phyloP scores from a whole-genome alignment of 1,140 invertebrate genomes.

The Hermetia illucens region DNA sequence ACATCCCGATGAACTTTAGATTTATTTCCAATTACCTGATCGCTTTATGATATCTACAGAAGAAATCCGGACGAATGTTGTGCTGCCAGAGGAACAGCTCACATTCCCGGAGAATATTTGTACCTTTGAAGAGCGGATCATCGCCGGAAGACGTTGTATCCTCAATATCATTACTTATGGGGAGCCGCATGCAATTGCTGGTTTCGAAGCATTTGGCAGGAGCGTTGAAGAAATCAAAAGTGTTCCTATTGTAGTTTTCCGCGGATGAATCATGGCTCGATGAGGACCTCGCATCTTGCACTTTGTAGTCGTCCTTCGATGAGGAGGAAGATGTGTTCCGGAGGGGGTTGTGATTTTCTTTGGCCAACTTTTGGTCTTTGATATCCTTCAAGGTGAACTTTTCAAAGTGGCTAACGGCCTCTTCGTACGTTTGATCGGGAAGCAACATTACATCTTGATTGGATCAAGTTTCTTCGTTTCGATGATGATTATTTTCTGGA shows the following conservation, averaged over 20 bases:
- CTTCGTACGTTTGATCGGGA: slow-evolving; percentile 50
- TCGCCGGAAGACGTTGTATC: neutral
- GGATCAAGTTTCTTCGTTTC: neutral
- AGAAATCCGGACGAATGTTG: slow-evolving; percentile 47
- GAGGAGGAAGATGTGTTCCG: neutral
- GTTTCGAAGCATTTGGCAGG: too few relatives aligned
- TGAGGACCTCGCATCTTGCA: slow-evolving; percentile 5
- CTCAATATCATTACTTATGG: slow-evolving; percentile 10
- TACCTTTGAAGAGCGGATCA: slow-evolving; percentile 29
- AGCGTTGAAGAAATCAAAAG: too few relatives aligned
- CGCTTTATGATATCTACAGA: slow-evolving; percentile 37
- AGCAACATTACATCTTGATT: slow-evolving; percentile 36
- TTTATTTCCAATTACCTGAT: slow-evolving; percentile 18
- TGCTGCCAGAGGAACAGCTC: slow-evolving; percentile 46
- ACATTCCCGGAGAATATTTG: slow-evolving; percentile 38
- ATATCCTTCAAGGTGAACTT: slow-evolving; percentile 4
- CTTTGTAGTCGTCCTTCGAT: slow-evolving; percentile 6
- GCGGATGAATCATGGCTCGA: neutral
- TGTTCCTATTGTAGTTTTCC: neutral
- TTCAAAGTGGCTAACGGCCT: slow-evolving; percentile 24
- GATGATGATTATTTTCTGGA: too few relatives aligned
- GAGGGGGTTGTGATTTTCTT: neutral
- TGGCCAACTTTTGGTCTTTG: neutral
- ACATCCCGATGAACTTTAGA: too few relatives aligned
- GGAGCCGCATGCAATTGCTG: slow-evolving; percentile 11